phyloP scores from a whole-genome alignment of 2,888 invertebrate species.

The Callosobruchus maculatus region DNA sequence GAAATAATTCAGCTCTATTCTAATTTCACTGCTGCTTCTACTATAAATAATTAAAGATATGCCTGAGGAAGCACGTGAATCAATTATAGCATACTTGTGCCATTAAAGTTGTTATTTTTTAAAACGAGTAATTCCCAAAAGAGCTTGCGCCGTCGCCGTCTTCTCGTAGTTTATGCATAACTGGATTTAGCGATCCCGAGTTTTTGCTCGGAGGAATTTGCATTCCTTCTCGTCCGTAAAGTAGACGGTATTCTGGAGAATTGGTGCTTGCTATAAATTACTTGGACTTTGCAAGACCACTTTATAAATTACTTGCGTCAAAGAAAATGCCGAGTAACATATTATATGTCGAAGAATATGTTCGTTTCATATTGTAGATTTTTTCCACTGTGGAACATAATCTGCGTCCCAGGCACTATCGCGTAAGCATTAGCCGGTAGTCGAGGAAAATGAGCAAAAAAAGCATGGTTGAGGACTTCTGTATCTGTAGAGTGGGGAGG shows the following conservation, averaged over 20 bases:
- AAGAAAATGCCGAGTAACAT: too few relatives aligned
- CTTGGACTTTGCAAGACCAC: background rate
- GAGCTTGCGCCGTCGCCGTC: background rate
- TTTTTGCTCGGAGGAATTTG: background rate
- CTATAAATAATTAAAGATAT: background rate
- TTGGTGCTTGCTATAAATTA: background rate
- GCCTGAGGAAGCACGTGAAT: background rate
- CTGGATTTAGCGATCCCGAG: background rate
- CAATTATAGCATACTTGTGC: background rate
- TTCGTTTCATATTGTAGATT: too few relatives aligned
- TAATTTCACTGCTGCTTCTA: background rate
- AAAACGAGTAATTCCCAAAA: background rate
- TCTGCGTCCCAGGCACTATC: too few relatives aligned
- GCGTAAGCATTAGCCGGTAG: too few relatives aligned
- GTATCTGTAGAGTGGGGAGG: too few relatives aligned
- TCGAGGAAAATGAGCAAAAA: too few relatives aligned
- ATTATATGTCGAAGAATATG: too few relatives aligned
- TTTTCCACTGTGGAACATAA: too few relatives aligned
- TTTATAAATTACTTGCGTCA: too few relatives aligned
- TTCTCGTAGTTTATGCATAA: background rate
- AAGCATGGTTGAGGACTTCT: too few relatives aligned
- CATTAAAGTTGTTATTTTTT: background rate
- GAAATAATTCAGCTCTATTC: too few relatives aligned
- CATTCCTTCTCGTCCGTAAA: background rate
- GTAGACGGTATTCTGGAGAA: background rate